These are phyloP conservation scores for Odocoileus virginianus DNA, from an alignment of 2,113 vertebrate species.

Conservation along the genomic window DNA sequence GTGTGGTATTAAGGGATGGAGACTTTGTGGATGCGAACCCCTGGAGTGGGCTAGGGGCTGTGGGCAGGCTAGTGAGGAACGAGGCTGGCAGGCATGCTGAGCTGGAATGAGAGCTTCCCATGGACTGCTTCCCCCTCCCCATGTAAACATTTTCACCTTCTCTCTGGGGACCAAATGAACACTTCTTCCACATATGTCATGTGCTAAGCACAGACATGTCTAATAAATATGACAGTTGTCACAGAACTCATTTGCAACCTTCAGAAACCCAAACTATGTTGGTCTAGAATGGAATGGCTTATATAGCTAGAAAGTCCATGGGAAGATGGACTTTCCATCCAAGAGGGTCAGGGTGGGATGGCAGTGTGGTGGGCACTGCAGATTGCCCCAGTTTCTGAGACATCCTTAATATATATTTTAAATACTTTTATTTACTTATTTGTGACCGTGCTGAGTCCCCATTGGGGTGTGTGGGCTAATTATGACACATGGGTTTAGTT, in stretches of 20 bases:
- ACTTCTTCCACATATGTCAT: not conserved
- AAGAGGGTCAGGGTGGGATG: not conserved
- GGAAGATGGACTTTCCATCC: not conserved
- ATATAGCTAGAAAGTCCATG: not conserved
- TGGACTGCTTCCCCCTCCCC: not conserved
- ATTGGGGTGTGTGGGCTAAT: not conserved
- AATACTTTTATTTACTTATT: not conserved
- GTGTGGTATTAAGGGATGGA: not conserved
- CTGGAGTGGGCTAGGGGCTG: accelerated
- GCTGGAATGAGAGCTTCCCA: not conserved
- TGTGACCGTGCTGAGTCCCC: not conserved
- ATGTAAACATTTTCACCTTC: not conserved
- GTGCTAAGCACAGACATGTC: no score
- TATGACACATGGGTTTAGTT: not conserved
- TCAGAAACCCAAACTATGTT: not conserved
- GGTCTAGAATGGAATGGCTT: not conserved
- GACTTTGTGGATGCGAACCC: no score
- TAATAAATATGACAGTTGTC: not conserved
- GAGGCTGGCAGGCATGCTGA: accelerated
- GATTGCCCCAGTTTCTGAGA: not conserved
- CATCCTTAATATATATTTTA: not conserved
- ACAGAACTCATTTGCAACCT: not conserved
- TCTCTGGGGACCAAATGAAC: not conserved
- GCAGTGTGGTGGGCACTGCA: not conserved
- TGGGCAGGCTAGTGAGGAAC: accelerated